phyloP scores from a whole-genome alignment of 1,140 invertebrate species.

The Cotesia vestalis region DNA sequence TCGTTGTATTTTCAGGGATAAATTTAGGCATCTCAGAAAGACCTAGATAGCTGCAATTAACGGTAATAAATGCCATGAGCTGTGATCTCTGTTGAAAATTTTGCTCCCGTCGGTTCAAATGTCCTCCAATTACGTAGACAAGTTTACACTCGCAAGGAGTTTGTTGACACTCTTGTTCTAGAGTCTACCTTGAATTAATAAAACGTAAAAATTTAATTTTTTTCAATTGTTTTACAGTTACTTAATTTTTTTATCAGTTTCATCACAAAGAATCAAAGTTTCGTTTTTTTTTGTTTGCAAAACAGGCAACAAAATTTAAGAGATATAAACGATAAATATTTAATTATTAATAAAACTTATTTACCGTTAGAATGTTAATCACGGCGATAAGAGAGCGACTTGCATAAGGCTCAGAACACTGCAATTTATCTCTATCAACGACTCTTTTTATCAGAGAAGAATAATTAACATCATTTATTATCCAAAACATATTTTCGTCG shows the following conservation, averaged over 20 bases:
- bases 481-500: slow-evolving; percentile 67
- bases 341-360: slow-evolving; percentile 52
- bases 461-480: slow-evolving; percentile 57
- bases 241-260: neutral
- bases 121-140: slow-evolving; percentile 61
- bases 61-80: slow-evolving; percentile 61
- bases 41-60: slow-evolving; percentile 68
- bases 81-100: slow-evolving; percentile 55
- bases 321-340: neutral
- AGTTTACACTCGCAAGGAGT: slow-evolving; percentile 60
- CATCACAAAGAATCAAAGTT: neutral
- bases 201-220: neutral
- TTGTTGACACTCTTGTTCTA: slow-evolving; percentile 51
- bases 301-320: too few species aligned
- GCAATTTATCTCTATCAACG: slow-evolving; percentile 65
- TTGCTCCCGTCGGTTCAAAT: slow-evolving; percentile 45
- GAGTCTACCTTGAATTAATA: slow-evolving; percentile 46
- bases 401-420: slow-evolving; percentile 64
- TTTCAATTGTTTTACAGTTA: slow-evolving; percentile 9
- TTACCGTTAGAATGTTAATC: slow-evolving; percentile 68
- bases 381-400: slow-evolving; percentile 66
- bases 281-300: too few species aligned
- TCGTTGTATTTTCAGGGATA: slow-evolving; percentile 69
- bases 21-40: slow-evolving; percentile 66
- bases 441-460: slow-evolving; percentile 58